These are phyloP conservation scores for Oreotrochilus melanogaster DNA, from an alignment of 2,113 vertebrate species.

Conservation along the genomic window DNA sequence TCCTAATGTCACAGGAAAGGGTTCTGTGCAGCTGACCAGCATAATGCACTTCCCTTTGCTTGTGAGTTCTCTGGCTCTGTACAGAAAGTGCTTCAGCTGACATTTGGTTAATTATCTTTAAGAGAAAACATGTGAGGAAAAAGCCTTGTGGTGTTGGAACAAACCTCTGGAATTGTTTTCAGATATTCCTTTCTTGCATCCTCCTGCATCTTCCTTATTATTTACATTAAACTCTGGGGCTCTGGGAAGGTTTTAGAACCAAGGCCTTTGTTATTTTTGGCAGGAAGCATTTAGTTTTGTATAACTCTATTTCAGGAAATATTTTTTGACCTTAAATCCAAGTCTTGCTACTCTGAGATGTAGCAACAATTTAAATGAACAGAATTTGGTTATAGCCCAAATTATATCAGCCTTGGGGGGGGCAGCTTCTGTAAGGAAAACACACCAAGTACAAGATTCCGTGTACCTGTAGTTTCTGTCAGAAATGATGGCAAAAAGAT, in stretches of 20 bases:
- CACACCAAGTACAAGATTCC: not conserved
- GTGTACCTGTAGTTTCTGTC: accelerated
- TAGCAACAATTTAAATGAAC: not conserved
- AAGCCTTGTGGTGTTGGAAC: not conserved
- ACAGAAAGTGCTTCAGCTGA: constrained; percentile 7
- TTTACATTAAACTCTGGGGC: not conserved
- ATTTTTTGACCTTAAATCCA: not conserved
- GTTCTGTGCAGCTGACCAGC: constrained; percentile 27
- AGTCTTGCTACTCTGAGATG: not conserved
- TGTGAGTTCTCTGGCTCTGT: not conserved
- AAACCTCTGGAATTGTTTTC: not conserved
- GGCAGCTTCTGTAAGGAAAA: not conserved
- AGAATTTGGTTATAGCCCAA: not conserved
- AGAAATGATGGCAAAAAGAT: not conserved
- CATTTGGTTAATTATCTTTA: not conserved
- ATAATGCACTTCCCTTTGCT: constrained; percentile 37
- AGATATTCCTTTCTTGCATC: not conserved
- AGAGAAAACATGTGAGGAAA: not conserved
- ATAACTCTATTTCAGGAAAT: not conserved
- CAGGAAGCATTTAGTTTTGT: not conserved
- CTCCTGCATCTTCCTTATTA: not conserved
- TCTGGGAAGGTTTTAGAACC: not conserved
- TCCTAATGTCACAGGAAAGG: constrained; percentile 32
- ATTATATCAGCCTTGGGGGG: not conserved
- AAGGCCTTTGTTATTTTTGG: not conserved